These are phyloP conservation scores for Hippoglossus stenolepis DNA, from an alignment of 2,113 vertebrate genomes.

Conservation along the genomic window DNA sequence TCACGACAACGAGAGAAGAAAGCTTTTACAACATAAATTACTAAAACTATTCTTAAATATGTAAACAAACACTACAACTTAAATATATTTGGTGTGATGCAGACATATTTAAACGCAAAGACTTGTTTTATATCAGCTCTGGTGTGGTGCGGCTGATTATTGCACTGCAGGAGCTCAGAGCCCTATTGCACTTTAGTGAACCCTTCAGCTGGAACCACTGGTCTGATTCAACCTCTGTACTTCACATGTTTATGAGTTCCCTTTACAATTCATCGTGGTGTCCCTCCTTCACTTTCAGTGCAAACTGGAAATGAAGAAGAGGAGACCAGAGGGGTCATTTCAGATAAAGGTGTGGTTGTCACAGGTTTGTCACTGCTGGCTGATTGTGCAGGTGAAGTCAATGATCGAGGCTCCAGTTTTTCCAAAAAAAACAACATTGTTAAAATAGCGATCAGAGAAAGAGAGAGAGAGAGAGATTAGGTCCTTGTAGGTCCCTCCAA, in stretches of 20 bases:
- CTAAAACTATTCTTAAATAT: slow-evolving; percentile 64
- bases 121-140: slow-evolving; percentile 55
- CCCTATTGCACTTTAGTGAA: slow-evolving; percentile 67
- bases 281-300: not conserved
- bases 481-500: slow-evolving; percentile 30
- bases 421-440: slow-evolving; percentile 26
- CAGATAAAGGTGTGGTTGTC: not conserved
- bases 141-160: slow-evolving; percentile 56
- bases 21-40: slow-evolving; percentile 35
- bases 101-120: slow-evolving; percentile 66
- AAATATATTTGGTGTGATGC: slow-evolving; percentile 80
- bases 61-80: slow-evolving; percentile 70
- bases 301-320: slow-evolving; percentile 11
- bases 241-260: slow-evolving; percentile 12
- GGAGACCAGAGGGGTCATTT: not conserved
- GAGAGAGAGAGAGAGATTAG: slow-evolving; percentile 35
- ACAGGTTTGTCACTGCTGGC: slow-evolving; percentile 36
- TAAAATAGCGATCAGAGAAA: slow-evolving; percentile 37
- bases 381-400: slow-evolving; percentile 72
- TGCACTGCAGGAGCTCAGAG: slow-evolving; percentile 63
- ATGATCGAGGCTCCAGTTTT: slow-evolving; percentile 19
- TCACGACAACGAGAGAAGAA: slow-evolving; percentile 24
- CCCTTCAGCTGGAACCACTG: slow-evolving; percentile 56
- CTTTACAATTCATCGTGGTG: not conserved
- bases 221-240: slow-evolving; percentile 18